Percentiles rank a stretch among this genome's conserved stretches.
Evolutionary conservation across 2,797 vertebrate genomes (phyloP).

Genomic region (Melanotaenia nigrans): DNA sequence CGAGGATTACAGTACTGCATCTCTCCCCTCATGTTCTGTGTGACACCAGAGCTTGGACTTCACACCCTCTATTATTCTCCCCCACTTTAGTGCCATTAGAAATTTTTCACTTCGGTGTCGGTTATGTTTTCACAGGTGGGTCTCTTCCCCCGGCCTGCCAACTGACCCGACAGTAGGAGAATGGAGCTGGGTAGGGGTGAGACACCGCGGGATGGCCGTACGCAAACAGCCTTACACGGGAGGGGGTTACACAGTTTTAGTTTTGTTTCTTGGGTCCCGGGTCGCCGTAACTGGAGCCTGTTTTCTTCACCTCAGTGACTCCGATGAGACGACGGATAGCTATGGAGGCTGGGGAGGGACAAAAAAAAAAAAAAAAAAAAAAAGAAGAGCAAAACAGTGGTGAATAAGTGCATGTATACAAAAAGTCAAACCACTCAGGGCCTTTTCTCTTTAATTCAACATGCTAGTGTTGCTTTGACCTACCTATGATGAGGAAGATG

Average conservation of each 20-base stretch:
- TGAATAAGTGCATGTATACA: constrained; percentile 1
- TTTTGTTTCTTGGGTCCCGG: constrained; percentile 94
- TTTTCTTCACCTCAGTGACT: constrained; percentile 97
- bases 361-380: constrained; percentile 43
- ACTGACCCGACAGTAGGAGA: constrained; percentile 57
- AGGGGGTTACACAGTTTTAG: constrained; percentile 73
- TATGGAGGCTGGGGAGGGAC: constrained; percentile 88
- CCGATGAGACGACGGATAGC: constrained; percentile 97
- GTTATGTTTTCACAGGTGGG: constrained; percentile 64
- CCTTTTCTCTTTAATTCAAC: neutral
- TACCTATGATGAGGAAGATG: constrained; percentile 94
- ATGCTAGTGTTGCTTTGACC: constrained; percentile 20
- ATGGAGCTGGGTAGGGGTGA: constrained; percentile 53
- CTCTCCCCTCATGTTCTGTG: constrained; percentile 44
- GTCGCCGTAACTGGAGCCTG: constrained; percentile 96
- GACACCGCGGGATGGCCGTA: constrained; percentile 35
- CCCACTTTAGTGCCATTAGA: constrained; percentile 49
- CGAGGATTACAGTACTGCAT: constrained; percentile 34
- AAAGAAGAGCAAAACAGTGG: neutral
- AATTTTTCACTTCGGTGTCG: constrained; percentile 62
- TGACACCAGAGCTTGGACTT: constrained; percentile 48
- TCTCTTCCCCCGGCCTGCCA: constrained; percentile 49
- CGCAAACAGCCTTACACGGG: constrained; percentile 28
- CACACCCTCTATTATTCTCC: constrained; percentile 40
- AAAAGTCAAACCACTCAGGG: neutral